Conservation (phyloP, 2,113 vertebrate genomes). For the Pachypanchax playfairii region DNA sequence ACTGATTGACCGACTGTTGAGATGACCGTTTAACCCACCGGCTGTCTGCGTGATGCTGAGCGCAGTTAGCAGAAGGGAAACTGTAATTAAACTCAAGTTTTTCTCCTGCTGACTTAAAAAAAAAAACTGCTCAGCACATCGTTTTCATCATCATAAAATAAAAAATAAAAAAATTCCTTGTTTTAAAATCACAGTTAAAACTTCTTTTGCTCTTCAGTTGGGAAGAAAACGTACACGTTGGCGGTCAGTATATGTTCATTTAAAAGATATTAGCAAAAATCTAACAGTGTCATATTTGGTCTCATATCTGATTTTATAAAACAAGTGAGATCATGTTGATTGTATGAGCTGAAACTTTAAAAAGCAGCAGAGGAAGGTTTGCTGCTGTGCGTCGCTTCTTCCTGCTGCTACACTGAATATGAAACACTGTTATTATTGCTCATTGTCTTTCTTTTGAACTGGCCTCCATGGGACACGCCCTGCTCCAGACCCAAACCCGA, state of each 20-base stretch:
- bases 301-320: conserved; percentile 10
- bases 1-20: conserved; percentile 61
- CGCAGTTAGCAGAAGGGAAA: conserved; percentile 53
- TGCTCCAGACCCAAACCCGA: conserved; percentile 49
- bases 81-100: conserved; percentile 60
- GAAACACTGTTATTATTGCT: conserved; percentile 27
- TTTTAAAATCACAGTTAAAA: too few relatives aligned
- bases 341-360: not conserved
- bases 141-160: conserved; percentile 36
- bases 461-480: conserved; percentile 19
- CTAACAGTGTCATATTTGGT: not conserved
- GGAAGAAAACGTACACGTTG: not conserved
- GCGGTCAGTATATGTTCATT: too few relatives aligned
- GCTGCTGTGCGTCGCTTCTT: conserved; percentile 6
- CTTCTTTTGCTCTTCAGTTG: not conserved
- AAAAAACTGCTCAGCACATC: conserved; percentile 27
- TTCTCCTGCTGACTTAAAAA: conserved; percentile 44
- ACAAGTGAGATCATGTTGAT: not conserved
- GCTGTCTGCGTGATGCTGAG: conserved; percentile 45
- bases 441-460: conserved; percentile 26
- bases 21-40: conserved; percentile 51
- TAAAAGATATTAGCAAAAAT: not conserved
- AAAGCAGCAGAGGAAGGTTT: not conserved
- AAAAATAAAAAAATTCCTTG: too few relatives aligned
- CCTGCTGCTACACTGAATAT: conserved; percentile 4